Base-by-base conservation (phyloP, 2,888 invertebrate species). In the Pheosia gnoma region DNA sequence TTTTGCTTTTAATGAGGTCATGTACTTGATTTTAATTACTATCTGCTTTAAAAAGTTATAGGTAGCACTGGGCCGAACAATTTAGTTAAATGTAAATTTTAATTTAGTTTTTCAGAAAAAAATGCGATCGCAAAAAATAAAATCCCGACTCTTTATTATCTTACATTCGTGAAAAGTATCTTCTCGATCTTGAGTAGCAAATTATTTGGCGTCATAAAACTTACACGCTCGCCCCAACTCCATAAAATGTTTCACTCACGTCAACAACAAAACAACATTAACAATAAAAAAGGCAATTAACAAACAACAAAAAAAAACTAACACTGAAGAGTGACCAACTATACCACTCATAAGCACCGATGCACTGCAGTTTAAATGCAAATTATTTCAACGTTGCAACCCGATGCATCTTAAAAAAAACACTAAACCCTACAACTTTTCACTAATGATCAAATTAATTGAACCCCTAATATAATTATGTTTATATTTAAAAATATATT, bases 341-440 rank as follows among this genome's bases (percentile, higher is more conserved):
- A 68, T 82, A 92, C 91, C 93, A 91, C 93, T 93, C 70, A 93
- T 93, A 68, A 93, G 93, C 83, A 82, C 89, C 89, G 68, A 56
- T 69, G 69, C 78, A 81, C 82, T 92, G 93, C 92, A 93, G 84
- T 86, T 80, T 73, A 66, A 70, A 89, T 92, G 93, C 92, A 91
- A 93, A 90, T 90, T 92, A 93, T 92, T 92, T 92, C 89, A 75
- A 70, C 64, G 72, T 80, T 90, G 91, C 91, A 91, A 74, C 82
- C 66, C 75, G 79, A 76, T 91, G 91, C 91, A 92, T 85, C 74
- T 68, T 69, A 66, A 66, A 70, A 83, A 83, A 84, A 70, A 62
- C 61, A 72, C 71, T 59, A 67, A 63, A 68, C 74, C 60, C 45
- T 59, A 61, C 60, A 67, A 63, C 68, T 61, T 25, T 39, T 68